These are phyloP conservation scores for Enteromius afrohamiltoni DNA, from an alignment of 2,797 vertebrate genomes.

Conservation along the genomic window DNA sequence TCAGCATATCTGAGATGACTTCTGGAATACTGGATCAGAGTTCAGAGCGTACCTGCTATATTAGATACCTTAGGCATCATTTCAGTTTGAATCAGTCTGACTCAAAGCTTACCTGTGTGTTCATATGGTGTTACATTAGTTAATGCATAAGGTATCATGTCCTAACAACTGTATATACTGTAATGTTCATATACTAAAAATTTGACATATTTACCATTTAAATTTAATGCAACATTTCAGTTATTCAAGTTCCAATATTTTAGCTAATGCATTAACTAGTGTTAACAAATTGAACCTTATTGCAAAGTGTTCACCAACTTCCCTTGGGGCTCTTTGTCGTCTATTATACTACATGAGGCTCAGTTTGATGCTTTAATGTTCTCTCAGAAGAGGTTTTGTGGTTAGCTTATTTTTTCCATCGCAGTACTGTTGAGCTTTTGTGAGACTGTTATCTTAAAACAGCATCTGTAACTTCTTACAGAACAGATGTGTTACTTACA, in stretches of 20 bases:
- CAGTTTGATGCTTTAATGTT: slow-evolving; percentile 25
- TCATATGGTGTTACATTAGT: background rate
- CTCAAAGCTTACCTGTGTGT: background rate
- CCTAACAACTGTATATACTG: background rate
- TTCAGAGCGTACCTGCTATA: background rate
- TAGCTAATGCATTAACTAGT: background rate
- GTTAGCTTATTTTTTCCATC: background rate
- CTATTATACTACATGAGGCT: background rate
- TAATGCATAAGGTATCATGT: background rate
- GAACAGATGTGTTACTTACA: background rate
- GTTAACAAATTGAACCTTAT: background rate
- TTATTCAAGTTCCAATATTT: background rate
- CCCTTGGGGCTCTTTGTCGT: background rate
- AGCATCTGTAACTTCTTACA: background rate
- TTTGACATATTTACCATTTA: background rate
- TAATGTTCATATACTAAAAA: background rate
- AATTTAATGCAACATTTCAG: background rate
- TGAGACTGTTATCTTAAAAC: slow-evolving; percentile 6
- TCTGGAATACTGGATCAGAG: slow-evolving; percentile 20
- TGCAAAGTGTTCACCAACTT: background rate
- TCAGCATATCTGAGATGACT: slow-evolving; percentile 29
- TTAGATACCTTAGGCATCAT: background rate
- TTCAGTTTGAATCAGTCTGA: background rate
- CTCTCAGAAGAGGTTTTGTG: slow-evolving; percentile 3
- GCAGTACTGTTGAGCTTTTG: background rate